Conservation (phyloP, 2,113 vertebrate genomes). For the Percina caprodes region DNA sequence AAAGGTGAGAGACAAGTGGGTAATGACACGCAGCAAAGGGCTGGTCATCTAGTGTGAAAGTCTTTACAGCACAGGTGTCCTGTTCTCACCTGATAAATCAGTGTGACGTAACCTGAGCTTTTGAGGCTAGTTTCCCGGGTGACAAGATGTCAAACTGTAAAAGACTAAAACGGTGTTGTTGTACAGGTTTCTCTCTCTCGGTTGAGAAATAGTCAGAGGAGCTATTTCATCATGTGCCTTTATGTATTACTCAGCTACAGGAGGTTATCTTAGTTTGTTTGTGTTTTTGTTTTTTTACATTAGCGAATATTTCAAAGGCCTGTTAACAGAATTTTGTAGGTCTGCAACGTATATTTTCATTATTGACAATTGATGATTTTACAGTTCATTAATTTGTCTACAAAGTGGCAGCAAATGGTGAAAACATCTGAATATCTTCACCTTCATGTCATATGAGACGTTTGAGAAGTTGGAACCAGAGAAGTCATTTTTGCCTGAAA, state of each 20-base stretch:
- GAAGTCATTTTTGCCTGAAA: neutral
- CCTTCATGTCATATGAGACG: neutral
- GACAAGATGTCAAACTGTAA: neutral
- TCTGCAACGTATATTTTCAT: neutral
- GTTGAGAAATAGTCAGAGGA: neutral
- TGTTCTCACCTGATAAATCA: constrained; percentile 50
- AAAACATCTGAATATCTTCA: neutral
- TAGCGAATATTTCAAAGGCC: neutral
- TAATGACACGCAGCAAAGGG: too few species aligned
- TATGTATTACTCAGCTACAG: constrained; percentile 6
- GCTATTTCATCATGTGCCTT: neutral
- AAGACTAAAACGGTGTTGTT: neutral
- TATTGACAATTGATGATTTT: neutral
- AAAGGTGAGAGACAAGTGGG: too few species aligned
- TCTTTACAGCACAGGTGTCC: constrained; percentile 18
- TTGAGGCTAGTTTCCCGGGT: neutral
- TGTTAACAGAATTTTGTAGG: neutral
- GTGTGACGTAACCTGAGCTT: neutral
- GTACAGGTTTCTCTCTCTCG: neutral
- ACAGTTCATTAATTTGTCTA: neutral
- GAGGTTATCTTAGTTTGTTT: constrained; percentile 8
- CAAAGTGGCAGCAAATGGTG: neutral
- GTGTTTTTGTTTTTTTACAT: neutral
- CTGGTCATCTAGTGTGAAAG: constrained; percentile 19
- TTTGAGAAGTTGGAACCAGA: neutral